Evolutionary conservation across 2,797 vertebrate species (phyloP), one percentile per base, ranked within the genome.

Genomic region (Hydrophis major): DNA sequence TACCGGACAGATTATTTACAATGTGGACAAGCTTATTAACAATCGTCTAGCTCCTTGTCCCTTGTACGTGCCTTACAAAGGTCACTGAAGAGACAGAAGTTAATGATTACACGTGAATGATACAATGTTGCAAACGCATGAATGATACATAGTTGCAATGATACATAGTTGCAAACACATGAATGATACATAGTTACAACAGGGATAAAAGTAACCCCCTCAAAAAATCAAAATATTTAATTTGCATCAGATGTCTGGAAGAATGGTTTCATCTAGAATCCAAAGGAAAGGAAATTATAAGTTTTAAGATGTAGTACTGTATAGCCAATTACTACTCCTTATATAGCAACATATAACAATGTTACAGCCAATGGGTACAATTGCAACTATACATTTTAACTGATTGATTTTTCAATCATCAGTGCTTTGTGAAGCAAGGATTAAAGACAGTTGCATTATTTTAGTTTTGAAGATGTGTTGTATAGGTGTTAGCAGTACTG

Each of bases 401-500:
- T 50, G 66, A n/a, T 4, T 37, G 42, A 16, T 89, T 86, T 61
- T 55, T 50, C 57, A 27, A 0, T 18, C 28, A 55, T 61, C 13
- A 59, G 22, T 63, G 25, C 56, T 53, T 90, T 56, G n/a, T 28
- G 16, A 86, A 37, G 25, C 32, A 28, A 78, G 4, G 25, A 57
- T 4, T 20, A 78, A 90, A 60, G 87, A 18, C 20, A 28, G 22
- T 20, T 83, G 16, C 6, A 74, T 78, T 28, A 4, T 60, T 78
- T 59, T 25, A 5, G 10, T n/a, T 37, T 53, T 22, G 32, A 59
- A 89, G 14, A 1, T 0, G 98, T 98, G 99, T 99, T 98, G 99
- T 0, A 60, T 0, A 96, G 98, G 98, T 87, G 98, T 99, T 61
- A 99, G 99, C 99, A 99, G 98, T 96, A 98, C 95, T 93, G 61